Percentiles rank a stretch among this genome's conserved stretches.
Evolutionary conservation across 2,113 vertebrate species (phyloP).

Genomic region (Percina caprodes): DNA sequence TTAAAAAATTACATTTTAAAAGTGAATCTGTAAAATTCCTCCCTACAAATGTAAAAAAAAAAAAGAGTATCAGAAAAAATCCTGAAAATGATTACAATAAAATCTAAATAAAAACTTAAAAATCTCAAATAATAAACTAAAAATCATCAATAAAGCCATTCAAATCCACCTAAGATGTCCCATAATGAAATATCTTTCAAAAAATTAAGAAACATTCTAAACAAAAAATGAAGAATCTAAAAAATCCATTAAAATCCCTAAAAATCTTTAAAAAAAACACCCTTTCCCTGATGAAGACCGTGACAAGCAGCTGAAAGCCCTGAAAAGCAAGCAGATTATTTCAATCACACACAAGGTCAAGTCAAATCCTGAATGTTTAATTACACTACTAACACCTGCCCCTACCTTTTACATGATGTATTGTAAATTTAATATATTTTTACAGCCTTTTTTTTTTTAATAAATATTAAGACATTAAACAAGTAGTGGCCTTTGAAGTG

Average conservation of each 20-base stretch:
- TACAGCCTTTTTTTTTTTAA: not conserved
- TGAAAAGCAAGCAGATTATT: not conserved
- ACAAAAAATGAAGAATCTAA: not conserved
- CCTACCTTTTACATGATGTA: not conserved
- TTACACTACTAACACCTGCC: not conserved
- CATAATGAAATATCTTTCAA: not conserved
- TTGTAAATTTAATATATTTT: not conserved
- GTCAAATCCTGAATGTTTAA: not conserved
- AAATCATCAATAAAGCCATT: not conserved
- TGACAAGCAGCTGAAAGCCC: not conserved
- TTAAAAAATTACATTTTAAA: too few relatives aligned
- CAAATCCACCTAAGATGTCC: not conserved
- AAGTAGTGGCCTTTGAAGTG: not conserved
- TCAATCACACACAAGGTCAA: not conserved
- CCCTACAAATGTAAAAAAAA: too few relatives aligned
- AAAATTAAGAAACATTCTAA: not conserved
- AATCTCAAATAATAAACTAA: not conserved
- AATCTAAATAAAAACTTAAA: not conserved
- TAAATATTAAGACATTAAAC: constrained; percentile 6
- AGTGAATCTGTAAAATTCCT: too few relatives aligned
- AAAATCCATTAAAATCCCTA: not conserved
- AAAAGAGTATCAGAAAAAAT: not conserved
- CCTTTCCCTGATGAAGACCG: not conserved
- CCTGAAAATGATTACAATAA: not conserved
- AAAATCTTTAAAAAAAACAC: not conserved